phyloP scores from a whole-genome alignment of 2,888 invertebrate species.

The Escarpia spicata region DNA sequence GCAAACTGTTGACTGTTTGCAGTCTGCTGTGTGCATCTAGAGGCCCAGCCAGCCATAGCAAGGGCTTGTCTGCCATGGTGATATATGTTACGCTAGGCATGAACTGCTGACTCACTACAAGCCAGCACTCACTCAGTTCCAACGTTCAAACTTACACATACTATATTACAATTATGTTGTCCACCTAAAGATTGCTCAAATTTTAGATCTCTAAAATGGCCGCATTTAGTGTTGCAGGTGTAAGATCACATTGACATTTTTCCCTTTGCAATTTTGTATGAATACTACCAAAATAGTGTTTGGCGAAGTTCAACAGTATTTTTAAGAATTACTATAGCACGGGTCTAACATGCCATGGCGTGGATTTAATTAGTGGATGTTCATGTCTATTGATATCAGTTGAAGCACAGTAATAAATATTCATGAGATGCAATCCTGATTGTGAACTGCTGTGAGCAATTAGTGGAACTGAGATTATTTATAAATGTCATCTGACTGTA shows the following conservation, averaged over 20 bases:
- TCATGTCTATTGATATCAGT: neutral
- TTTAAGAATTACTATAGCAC: too few species aligned
- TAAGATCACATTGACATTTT: too few species aligned
- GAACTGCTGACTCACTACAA: neutral
- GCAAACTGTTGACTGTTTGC: constrained; percentile 3
- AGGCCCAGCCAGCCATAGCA: neutral
- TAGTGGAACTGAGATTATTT: neutral
- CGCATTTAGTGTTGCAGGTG: too few species aligned
- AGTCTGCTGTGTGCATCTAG: neutral
- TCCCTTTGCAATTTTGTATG: too few species aligned
- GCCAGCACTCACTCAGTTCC: too few species aligned
- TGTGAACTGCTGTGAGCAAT: neutral
- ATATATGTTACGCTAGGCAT: neutral
- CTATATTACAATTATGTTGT: too few species aligned
- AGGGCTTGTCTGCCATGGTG: neutral
- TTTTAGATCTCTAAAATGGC: too few species aligned
- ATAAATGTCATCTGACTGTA: neutral
- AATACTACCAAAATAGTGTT: too few species aligned
- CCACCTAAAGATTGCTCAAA: too few species aligned
- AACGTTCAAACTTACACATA: too few species aligned
- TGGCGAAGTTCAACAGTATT: too few species aligned
- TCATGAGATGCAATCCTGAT: neutral
- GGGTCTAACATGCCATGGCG: too few species aligned
- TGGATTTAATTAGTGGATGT: neutral
- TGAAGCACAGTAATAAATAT: neutral